Base-by-base conservation (phyloP, 2,888 invertebrate species). In the Nomada lathburiana region DNA sequence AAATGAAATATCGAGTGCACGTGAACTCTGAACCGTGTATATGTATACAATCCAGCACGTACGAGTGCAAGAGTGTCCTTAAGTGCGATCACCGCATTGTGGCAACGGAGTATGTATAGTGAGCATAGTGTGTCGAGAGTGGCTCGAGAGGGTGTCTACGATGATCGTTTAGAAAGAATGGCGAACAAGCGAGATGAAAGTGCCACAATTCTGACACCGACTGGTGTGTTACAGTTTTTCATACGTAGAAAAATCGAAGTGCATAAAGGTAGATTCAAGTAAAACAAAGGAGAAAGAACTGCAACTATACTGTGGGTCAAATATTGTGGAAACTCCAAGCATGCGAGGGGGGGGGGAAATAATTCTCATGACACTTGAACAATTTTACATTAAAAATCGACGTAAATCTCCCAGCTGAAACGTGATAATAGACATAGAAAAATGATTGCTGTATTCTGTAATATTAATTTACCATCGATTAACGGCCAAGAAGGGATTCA, bases 111-210 rank as follows among this genome's bases (percentile, higher is more conserved):
- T 53, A 42, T 42, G 36, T 47, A 3, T 11, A 23, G 20, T 16
- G 62, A 42, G 55, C 18, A 26, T 23, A 26, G 42, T 23, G 68
- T 9, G 44, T 13, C 42, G 7, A 26, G 44, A 57, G 68, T 18
- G 68, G 20, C 18, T 42, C 53, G 18, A 68, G 42, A 42, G 68
- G 55, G 42, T 53, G 68, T 68, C 5, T 20, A 20, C 20, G 7
- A 16, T 67, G 68, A 44, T 57, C 55, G 68, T 50, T 69, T 69
- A 57, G 42, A 57, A 68, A 23, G 42, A 68, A 68, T 13, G 23
- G 18, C 42, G 18, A 18, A 2, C 5, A 68, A 47, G 18, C 11
- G 18, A 16, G 4, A 5, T 5, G 4, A 0, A 23, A 55, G 53
- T 67, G 20, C 1, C 20, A 16, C 20, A 36, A 53, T 52, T n/a